Evolutionary conservation across 2,797 vertebrate genomes (phyloP).

Genomic region (Malurus splendens): DNA sequence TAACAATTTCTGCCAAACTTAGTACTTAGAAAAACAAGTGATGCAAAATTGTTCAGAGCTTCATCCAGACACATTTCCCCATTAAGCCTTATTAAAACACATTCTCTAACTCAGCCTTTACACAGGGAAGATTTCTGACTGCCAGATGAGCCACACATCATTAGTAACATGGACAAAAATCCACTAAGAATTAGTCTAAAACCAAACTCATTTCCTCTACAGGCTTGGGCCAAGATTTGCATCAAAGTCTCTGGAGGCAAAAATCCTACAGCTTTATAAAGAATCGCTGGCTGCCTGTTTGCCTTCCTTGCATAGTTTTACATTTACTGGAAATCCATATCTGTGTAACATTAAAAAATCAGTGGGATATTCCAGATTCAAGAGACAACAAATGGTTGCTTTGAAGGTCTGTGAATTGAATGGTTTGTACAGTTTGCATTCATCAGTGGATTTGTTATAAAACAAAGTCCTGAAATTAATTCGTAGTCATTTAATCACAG

Average conservation of each 20-base stretch:
- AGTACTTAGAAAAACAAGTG: neutral
- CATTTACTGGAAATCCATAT: neutral
- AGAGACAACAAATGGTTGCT: neutral
- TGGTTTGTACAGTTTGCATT: neutral
- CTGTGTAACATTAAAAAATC: neutral
- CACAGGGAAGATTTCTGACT: neutral
- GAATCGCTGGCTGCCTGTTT: neutral
- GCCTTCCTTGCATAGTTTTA: neutral
- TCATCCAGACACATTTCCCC: neutral
- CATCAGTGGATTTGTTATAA: neutral
- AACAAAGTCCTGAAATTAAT: neutral
- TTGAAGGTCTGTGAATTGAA: neutral
- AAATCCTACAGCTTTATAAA: neutral
- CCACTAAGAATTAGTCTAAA: constrained; percentile 20
- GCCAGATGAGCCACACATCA: constrained; percentile 2
- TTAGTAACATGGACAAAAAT: neutral
- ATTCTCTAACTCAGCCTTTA: neutral
- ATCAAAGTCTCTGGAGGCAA: neutral
- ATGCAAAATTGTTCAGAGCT: neutral
- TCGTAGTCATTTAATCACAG: neutral
- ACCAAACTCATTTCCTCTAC: constrained; percentile 28
- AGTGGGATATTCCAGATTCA: neutral
- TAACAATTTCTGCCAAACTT: neutral
- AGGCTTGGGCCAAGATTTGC: constrained; percentile 4
- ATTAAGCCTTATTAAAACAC: neutral